Evolutionary conservation across 1,140 invertebrate species (phyloP).

Genomic region (Scylla paramamosain): DNA sequence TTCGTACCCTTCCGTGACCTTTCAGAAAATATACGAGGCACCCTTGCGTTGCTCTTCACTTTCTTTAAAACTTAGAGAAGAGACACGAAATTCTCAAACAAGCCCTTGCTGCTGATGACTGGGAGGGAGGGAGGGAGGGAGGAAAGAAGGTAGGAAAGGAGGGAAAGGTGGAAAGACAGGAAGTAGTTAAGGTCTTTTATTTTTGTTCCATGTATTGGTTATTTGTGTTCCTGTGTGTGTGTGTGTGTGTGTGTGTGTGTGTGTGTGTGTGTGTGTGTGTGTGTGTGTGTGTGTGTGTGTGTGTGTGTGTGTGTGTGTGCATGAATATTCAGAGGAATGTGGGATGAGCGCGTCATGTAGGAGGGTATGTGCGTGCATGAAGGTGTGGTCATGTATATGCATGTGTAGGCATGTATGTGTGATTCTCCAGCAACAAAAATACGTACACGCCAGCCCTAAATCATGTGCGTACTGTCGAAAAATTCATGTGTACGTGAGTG

Average conservation of each 20-base stretch:
- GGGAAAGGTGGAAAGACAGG: not conserved
- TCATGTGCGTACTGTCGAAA: no score
- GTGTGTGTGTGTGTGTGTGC: not conserved
- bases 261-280: not conserved
- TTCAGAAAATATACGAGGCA: not conserved
- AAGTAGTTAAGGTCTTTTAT: not conserved
- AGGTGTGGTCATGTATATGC: not conserved
- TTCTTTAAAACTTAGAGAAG: constrained; percentile 15
- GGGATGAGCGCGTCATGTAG: not conserved
- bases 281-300: not conserved
- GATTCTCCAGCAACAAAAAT: not conserved
- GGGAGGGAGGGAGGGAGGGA: not conserved
- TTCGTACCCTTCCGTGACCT: not conserved
- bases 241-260: constrained; percentile 3
- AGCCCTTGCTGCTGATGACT: not conserved
- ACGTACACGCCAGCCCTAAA: no score
- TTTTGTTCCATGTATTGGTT: not conserved
- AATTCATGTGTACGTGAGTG: not conserved
- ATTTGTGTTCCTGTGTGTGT: not conserved
- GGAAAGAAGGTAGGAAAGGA: not conserved
- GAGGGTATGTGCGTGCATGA: not conserved
- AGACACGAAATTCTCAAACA: constrained; percentile 23
- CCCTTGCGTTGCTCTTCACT: not conserved
- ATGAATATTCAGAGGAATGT: not conserved
- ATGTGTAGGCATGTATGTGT: not conserved